Percentiles rank a stretch among this genome's conserved stretches.
phyloP scores from a whole-genome alignment of 2,113 vertebrate genomes.

The Grantiella picta region DNA sequence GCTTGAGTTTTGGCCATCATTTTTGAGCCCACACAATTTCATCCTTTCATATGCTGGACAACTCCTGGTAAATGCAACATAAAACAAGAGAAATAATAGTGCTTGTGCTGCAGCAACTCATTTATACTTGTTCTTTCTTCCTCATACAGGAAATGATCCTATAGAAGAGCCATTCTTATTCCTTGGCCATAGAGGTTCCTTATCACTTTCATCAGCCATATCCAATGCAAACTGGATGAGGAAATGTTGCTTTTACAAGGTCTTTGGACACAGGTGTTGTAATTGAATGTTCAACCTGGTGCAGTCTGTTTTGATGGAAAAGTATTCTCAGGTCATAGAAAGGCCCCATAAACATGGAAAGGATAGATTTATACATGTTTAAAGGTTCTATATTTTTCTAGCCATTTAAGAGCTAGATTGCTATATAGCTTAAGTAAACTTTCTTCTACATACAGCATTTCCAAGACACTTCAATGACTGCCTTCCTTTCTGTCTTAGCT shows the following conservation, averaged over 20 bases:
- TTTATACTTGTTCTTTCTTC: background rate
- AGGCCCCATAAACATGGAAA: background rate
- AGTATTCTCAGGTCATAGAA: background rate
- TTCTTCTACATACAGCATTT: background rate
- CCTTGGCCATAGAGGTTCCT: background rate
- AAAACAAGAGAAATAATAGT: background rate
- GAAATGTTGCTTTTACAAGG: background rate
- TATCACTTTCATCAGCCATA: background rate
- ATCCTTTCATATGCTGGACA: background rate
- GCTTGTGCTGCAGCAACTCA: background rate
- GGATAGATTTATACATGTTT: background rate
- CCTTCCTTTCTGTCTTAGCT: background rate
- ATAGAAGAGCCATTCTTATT: background rate
- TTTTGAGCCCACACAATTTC: background rate
- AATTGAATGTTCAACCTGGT: background rate
- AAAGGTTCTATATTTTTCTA: background rate
- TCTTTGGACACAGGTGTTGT: background rate
- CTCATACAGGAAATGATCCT: background rate
- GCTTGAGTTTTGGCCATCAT: background rate
- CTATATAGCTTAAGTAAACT: background rate
- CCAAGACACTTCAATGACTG: background rate
- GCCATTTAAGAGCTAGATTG: background rate
- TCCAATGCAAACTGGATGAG: background rate
- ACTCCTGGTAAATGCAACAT: background rate
- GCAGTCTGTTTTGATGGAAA: background rate